These are phyloP conservation scores for Nemoura dubitans DNA, from an alignment of 2,888 invertebrate species.

Conservation along the genomic window DNA sequence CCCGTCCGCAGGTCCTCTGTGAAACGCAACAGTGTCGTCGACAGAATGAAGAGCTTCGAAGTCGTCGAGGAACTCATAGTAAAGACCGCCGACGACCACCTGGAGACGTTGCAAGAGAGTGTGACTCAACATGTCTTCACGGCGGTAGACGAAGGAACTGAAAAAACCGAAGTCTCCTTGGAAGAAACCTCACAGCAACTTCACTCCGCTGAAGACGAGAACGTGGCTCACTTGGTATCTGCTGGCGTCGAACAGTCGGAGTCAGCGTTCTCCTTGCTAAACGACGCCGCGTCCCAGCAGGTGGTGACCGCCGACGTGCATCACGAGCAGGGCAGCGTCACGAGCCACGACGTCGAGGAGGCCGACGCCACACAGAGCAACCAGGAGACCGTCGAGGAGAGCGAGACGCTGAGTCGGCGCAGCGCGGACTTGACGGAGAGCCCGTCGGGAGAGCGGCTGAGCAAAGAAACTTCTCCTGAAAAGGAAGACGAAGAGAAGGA, in stretches of 20 bases:
- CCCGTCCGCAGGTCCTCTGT: not conserved
- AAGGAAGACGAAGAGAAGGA: conserved; percentile 52
- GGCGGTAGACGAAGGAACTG: not conserved
- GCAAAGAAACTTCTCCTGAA: conserved; percentile 52
- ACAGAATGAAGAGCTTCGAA: conserved; percentile 16
- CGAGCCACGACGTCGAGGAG: conserved; percentile 38
- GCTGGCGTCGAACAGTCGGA: not conserved
- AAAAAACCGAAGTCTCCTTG: not conserved
- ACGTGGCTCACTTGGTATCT: not conserved
- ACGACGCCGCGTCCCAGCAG: conserved; percentile 15
- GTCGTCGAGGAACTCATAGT: conserved; percentile 3
- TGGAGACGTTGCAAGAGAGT: not conserved
- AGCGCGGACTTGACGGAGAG: not conserved
- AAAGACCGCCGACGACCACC: not conserved
- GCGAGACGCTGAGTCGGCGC: conserved; percentile 42
- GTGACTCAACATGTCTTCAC: not conserved
- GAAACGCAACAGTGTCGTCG: conserved; percentile 1
- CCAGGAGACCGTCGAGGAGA: conserved; percentile 48
- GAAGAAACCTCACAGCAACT: not conserved
- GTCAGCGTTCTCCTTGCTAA: not conserved
- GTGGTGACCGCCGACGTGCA: conserved; percentile 44
- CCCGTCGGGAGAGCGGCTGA: conserved; percentile 51
- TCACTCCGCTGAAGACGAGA: not conserved
- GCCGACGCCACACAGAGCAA: conserved; percentile 14
- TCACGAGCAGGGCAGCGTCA: conserved; percentile 38